These are phyloP conservation scores for Nomada goodeniana DNA, from an alignment of 2,888 invertebrate genomes.

Conservation along the genomic window DNA sequence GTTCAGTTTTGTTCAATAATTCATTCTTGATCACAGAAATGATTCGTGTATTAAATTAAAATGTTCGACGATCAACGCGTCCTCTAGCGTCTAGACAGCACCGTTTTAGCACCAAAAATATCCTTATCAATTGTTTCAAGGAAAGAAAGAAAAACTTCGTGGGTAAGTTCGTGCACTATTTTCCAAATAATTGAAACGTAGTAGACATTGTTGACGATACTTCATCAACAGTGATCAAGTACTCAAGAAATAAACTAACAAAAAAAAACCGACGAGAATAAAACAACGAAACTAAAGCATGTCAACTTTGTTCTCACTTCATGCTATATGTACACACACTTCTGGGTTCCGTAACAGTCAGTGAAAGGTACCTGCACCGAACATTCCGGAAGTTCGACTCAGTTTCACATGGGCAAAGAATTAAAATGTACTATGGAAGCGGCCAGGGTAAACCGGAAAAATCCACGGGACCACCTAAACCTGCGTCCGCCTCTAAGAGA, in stretches of 20 bases:
- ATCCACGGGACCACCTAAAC: constrained; percentile 94
- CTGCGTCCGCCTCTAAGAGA: constrained; percentile 94
- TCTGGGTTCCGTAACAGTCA: constrained; percentile 2
- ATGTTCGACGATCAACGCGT: constrained; percentile 25
- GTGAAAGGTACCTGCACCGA: constrained; percentile 8
- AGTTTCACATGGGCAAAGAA: constrained; percentile 7
- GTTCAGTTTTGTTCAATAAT: constrained; percentile 12
- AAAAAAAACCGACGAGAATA: not conserved
- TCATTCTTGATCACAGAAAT: constrained; percentile 51
- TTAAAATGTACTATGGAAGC: constrained; percentile 86
- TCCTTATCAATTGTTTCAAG: not conserved
- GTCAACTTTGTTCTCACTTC: constrained; percentile 16
- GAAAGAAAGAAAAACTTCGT: not conserved
- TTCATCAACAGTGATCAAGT: constrained; percentile 23
- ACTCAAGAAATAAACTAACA: not conserved
- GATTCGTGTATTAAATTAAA: constrained; percentile 48
- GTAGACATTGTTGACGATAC: not conserved
- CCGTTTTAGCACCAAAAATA: constrained; percentile 77
- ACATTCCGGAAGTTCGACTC: constrained; percentile 21
- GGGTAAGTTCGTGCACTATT: constrained; percentile 17
- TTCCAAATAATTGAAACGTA: not conserved
- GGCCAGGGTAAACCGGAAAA: constrained; percentile 95
- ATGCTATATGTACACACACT: constrained; percentile 38
- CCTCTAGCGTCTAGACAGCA: constrained; percentile 54
- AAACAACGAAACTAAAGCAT: constrained; percentile 1